These are phyloP conservation scores for Pavo muticus DNA, from an alignment of 2,113 vertebrate species.

Conservation along the genomic window DNA sequence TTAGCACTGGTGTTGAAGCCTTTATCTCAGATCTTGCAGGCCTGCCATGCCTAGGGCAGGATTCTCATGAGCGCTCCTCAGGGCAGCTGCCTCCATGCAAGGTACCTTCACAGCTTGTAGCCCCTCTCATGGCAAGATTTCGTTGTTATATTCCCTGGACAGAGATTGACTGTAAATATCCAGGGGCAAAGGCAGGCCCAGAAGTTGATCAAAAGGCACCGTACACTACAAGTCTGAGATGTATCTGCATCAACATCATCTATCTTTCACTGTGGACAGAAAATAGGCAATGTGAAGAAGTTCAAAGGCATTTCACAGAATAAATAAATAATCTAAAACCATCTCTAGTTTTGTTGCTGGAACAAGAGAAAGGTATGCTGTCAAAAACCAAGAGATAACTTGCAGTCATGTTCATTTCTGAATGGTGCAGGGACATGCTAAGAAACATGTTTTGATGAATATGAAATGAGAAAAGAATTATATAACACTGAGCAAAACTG, in stretches of 20 bases:
- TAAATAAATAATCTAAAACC: neutral
- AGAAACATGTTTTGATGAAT: neutral
- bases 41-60: neutral
- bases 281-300: neutral
- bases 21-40: neutral
- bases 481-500: neutral
- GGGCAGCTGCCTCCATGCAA: fast-evolving
- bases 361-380: neutral
- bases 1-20: neutral
- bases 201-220: neutral
- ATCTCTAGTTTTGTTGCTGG: neutral
- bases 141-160: neutral
- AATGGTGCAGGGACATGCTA: neutral
- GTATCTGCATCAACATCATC: neutral
- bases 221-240: neutral
- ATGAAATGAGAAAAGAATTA: neutral
- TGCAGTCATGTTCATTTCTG: neutral
- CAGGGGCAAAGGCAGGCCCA: neutral
- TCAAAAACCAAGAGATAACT: neutral
- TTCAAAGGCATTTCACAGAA: neutral
- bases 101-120: neutral
- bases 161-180: neutral
- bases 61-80: neutral
- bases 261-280: neutral
- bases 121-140: neutral